These are phyloP conservation scores for Chloroceryle amazona DNA, from an alignment of 2,797 vertebrate species.

Conservation along the genomic window DNA sequence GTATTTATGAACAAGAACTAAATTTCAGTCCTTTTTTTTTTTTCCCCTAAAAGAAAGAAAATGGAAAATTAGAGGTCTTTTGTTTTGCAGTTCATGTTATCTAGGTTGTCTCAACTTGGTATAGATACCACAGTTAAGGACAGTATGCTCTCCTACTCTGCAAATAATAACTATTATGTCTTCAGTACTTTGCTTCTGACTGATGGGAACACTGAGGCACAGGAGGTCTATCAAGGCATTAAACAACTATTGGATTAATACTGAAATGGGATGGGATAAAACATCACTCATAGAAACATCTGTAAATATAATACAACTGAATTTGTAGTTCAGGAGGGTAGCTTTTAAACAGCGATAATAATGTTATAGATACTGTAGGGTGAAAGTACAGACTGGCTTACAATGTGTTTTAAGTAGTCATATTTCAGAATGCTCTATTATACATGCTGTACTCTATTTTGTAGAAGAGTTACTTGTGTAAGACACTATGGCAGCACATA, in stretches of 20 bases:
- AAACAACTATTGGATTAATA: not conserved
- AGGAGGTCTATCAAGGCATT: not conserved
- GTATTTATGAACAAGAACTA: not conserved
- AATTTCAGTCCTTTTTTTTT: rapidly evolving
- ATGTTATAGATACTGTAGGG: not conserved
- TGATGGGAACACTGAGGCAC: not conserved
- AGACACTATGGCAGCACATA: not conserved
- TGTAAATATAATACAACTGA: not conserved
- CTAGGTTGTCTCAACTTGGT: not conserved
- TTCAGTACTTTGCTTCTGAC: not conserved
- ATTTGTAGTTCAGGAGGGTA: not conserved
- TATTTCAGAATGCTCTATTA: not conserved
- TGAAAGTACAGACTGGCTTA: not conserved
- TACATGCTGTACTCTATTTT: not conserved
- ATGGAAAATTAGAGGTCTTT: not conserved
- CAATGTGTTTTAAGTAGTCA: not conserved
- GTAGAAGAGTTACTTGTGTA: not conserved
- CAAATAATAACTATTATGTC: not conserved
- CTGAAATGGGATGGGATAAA: not conserved
- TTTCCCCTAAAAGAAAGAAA: not conserved
- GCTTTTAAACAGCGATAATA: not conserved
- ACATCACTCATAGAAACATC: not conserved
- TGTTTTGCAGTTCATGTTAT: not conserved
- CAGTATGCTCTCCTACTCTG: not conserved
- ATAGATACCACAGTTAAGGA: not conserved